phyloP scores from a whole-genome alignment of 2,888 invertebrate genomes.

The Dendrolimus pini region DNA sequence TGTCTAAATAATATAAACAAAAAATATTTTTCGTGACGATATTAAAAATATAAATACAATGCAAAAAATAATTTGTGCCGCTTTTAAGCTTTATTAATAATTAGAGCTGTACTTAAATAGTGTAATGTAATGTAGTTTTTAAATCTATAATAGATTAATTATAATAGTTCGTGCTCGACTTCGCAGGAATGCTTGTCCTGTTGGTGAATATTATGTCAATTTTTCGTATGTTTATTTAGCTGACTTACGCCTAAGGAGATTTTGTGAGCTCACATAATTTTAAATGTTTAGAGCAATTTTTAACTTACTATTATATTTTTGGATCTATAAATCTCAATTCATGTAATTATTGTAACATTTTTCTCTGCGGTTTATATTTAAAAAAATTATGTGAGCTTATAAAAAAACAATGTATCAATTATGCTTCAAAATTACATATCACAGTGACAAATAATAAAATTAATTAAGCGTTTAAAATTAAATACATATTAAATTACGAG shows the following conservation, averaged over 20 bases:
- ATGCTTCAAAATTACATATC: slow-evolving; percentile 62
- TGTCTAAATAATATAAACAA: neutral
- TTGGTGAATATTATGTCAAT: slow-evolving; percentile 21
- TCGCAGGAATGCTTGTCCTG: slow-evolving; percentile 38
- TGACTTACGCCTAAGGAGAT: too few species aligned
- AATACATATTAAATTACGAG: slow-evolving; percentile 2
- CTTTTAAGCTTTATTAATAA: slow-evolving; percentile 37
- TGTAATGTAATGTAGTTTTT: slow-evolving; percentile 12
- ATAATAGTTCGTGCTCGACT: slow-evolving; percentile 37
- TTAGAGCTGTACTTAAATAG: slow-evolving; percentile 43
- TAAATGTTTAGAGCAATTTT: too few species aligned
- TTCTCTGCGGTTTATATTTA: too few species aligned
- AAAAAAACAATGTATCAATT: slow-evolving; percentile 36
- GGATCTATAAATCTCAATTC: too few species aligned
- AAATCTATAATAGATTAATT: slow-evolving; percentile 19
- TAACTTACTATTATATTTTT: too few species aligned
- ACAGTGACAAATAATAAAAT: slow-evolving; percentile 62
- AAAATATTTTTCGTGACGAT: neutral
- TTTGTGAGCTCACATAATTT: too few species aligned
- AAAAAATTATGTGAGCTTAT: too few species aligned
- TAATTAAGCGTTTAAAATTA: slow-evolving; percentile 8
- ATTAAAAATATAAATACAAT: slow-evolving; percentile 7
- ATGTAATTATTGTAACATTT: too few species aligned
- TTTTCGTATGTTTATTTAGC: slow-evolving; percentile 16
- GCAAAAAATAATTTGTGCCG: slow-evolving; percentile 10